Base-by-base conservation (phyloP, 2,888 invertebrate species). In the Xanthia icteritia region DNA sequence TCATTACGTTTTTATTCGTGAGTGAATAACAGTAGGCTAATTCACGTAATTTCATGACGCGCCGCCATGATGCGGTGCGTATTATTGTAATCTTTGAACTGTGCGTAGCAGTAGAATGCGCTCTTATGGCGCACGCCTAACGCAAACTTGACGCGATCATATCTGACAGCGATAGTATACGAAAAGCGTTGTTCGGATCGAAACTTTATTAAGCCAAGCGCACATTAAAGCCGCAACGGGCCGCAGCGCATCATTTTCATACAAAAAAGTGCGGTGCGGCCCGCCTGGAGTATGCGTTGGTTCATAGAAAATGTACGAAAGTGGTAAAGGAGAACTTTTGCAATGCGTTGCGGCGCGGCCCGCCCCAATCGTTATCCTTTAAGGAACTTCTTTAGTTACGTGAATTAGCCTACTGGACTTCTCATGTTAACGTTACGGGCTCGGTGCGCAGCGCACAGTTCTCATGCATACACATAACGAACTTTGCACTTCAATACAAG, bases 401-500 rank as follows among this genome's bases (percentile, higher is more conserved):
- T 73, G 73, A 71, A 73, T n/a, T 31, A 20, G 45, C 56, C 45
- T 48, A 48, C 36, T 48, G 42, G 36, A 31, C 13, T 20, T 23
- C 23, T 31, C 48, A 17, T 45, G 64, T 39, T 23, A 31, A 31
- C 5, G n/a, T 42, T 42, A 65, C 61, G 65, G 64, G 27, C 56
- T 82, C 72, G 39, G n/a, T 68, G 72, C 65, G 45, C n/a, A 20
- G 58, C 27, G 54, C 23, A 17, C 23, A 27, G 1, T 20, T 70
- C 31, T 54, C 83, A 74, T 83, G 83, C 82, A 71, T 64, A 45
- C n/a, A 54, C 45, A 31, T 27, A 31, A 31, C 51, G 23, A 51
- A 63, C 9, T 36, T 8, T 42, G 56, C n/a, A 69, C 58, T 75
- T 51, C 51, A 72, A 31, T 61, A 61, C 61, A 23, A 51, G 42